Conservation (phyloP, 2,888 invertebrate species). For the Polydesmus complanatus region DNA sequence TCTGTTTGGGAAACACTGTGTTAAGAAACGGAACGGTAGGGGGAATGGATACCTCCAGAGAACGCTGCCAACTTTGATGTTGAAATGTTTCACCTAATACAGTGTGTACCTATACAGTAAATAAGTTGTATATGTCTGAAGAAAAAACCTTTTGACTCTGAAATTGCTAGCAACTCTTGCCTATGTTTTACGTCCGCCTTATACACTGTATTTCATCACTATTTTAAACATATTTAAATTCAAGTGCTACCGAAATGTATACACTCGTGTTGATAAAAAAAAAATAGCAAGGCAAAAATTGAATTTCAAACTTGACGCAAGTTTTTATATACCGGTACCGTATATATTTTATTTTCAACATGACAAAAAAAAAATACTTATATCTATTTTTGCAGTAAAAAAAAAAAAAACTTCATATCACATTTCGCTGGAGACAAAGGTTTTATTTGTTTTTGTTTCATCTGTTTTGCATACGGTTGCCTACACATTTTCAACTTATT, state of each 20-base stretch:
- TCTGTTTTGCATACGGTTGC: background rate
- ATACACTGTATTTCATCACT: background rate
- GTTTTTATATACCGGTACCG: background rate
- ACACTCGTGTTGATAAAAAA: background rate
- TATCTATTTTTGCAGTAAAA: background rate
- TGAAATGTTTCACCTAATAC: too few species aligned
- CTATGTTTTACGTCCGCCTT: background rate
- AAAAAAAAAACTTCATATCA: background rate
- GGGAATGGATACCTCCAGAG: too few species aligned
- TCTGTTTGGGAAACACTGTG: too few species aligned
- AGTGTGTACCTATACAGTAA: background rate
- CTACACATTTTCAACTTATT: background rate
- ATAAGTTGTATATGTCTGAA: too few species aligned
- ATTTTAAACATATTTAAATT: background rate
- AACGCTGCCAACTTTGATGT: too few species aligned
- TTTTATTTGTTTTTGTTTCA: background rate
- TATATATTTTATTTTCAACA: background rate
- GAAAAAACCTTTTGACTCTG: background rate
- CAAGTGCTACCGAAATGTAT: background rate
- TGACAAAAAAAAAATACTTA: background rate
- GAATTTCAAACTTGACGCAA: constrained; percentile 12
- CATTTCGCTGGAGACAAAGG: background rate
- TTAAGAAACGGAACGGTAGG: too few species aligned
- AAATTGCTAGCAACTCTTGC: background rate
- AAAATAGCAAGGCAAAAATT: background rate